Conservation (phyloP, 2,113 vertebrate genomes). For the Myotis brandtii region DNA sequence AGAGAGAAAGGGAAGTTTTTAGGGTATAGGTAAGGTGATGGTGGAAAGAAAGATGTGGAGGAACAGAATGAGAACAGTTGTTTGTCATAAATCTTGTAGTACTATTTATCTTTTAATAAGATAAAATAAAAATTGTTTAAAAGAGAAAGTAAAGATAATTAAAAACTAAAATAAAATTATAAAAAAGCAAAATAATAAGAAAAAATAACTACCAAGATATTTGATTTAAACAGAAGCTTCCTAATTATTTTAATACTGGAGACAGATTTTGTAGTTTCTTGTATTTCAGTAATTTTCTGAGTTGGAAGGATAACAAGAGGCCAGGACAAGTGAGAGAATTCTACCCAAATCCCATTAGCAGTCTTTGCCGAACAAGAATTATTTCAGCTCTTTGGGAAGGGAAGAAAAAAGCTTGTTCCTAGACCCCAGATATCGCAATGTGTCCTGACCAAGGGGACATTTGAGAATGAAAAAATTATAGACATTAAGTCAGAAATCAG, state of each 20-base stretch:
- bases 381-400: neutral
- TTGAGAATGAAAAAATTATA: neutral
- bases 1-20: neutral
- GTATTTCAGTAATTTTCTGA: neutral
- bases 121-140: neutral
- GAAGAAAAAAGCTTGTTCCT: neutral
- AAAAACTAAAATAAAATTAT: neutral
- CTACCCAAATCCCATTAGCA: neutral
- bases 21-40: neutral
- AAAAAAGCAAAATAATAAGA: neutral
- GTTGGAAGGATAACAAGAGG: neutral
- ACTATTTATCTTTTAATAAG: neutral
- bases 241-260: neutral
- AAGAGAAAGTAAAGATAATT: neutral
- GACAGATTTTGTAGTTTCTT: neutral
- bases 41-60: neutral
- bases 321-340: neutral
- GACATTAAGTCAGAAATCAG: neutral
- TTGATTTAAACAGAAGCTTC: neutral
- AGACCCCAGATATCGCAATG: neutral
- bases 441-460: neutral
- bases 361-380: neutral
- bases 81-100: neutral
- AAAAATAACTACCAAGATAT: constrained; percentile 18
- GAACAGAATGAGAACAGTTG: neutral